Evolutionary conservation across 2,113 vertebrate genomes (phyloP).

Genomic region (Epinephelus cyanopodus): DNA sequence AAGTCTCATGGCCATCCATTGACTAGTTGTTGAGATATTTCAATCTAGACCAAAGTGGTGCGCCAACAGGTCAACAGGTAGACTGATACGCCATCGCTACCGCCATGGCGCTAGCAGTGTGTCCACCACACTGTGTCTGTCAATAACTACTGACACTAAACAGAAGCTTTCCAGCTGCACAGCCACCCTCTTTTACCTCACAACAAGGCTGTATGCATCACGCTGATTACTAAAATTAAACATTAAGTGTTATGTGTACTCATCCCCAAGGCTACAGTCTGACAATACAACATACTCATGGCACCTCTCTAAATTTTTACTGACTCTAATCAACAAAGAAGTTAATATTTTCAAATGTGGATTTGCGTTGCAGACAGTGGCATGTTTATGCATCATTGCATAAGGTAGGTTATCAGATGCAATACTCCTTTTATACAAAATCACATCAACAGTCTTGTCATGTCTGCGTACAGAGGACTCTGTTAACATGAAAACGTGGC

Average conservation of each 20-base stretch:
- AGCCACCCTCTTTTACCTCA: conserved; percentile 27
- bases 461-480: no score
- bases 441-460: not conserved
- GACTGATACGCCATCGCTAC: not conserved
- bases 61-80: not conserved
- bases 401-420: not conserved
- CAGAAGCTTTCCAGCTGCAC: conserved; percentile 33
- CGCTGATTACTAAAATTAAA: conserved; percentile 55
- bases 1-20: not conserved
- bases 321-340: conserved; percentile 12
- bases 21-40: not conserved
- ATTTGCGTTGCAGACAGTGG: not conserved
- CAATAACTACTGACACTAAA: conserved; percentile 42
- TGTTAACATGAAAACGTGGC: not conserved
- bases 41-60: not conserved
- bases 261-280: conserved; percentile 8
- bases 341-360: not conserved
- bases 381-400: not conserved
- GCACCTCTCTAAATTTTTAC: not conserved
- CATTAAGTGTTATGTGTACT: conserved; percentile 10
- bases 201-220: conserved; percentile 30
- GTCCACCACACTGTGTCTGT: conserved; percentile 20
- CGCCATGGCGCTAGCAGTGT: not conserved
- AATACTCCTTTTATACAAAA: not conserved
- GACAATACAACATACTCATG: conserved; percentile 10